phyloP scores from a whole-genome alignment of 2,797 vertebrate species.

The Acanthis flammea region DNA sequence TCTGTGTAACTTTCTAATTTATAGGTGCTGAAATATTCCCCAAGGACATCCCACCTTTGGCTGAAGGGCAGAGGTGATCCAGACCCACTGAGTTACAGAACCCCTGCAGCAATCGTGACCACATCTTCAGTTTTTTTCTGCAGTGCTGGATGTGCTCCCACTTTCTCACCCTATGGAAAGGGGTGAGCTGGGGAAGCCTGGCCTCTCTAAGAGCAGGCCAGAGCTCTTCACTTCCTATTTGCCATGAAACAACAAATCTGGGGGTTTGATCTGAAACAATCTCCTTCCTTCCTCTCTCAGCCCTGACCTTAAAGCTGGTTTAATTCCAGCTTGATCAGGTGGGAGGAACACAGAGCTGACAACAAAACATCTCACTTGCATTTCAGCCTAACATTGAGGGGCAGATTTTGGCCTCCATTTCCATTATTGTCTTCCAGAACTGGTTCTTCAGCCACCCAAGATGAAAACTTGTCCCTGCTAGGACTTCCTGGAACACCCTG shows the following conservation, averaged over 20 bases:
- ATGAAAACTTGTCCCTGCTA: not conserved
- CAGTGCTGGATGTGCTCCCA: not conserved
- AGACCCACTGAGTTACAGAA: not conserved
- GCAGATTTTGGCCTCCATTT: not conserved
- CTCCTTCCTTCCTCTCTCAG: not conserved
- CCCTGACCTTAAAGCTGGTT: not conserved
- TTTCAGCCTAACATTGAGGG: not conserved
- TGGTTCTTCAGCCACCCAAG: not conserved
- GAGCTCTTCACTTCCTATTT: not conserved
- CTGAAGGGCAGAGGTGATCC: not conserved
- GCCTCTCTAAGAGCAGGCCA: not conserved
- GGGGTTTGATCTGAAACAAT: not conserved
- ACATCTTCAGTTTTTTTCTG: not conserved
- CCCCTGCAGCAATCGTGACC: not conserved
- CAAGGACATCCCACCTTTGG: not conserved
- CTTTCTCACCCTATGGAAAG: not conserved
- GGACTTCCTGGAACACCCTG: not conserved
- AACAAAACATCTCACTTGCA: not conserved
- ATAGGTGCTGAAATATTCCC: not conserved
- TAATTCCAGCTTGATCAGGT: not conserved
- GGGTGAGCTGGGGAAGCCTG: not conserved
- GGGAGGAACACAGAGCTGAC: not conserved
- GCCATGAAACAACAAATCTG: not conserved
- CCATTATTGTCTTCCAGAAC: not conserved
- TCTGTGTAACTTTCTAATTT: not conserved